Percentiles rank a stretch among this genome's conserved stretches.
These are phyloP conservation scores for Asbolus verrucosus DNA, from an alignment of 1,140 invertebrate genomes.

Conservation along the genomic window DNA sequence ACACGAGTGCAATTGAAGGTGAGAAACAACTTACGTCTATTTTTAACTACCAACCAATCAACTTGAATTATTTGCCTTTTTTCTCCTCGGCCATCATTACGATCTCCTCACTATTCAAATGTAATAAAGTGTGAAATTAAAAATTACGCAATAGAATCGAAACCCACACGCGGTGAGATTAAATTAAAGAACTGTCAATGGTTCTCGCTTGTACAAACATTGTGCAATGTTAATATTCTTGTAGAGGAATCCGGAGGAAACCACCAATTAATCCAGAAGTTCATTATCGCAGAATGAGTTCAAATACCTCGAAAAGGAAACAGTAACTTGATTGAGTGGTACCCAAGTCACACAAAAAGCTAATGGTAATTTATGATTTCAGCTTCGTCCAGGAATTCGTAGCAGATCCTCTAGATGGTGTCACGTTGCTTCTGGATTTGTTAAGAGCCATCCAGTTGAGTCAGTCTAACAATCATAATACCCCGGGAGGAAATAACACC, in stretches of 20 bases:
- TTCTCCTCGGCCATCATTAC: too few relatives aligned
- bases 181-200: too few relatives aligned
- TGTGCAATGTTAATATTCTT: too few relatives aligned
- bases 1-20: too few relatives aligned
- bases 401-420: conserved; percentile 84
- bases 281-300: background rate
- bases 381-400: conserved; percentile 93
- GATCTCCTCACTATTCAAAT: too few relatives aligned
- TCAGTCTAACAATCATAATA: conserved; percentile 67
- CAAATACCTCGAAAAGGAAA: background rate
- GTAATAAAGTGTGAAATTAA: background rate
- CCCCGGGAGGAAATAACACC: conserved; percentile 63
- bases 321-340: background rate
- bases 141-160: conserved; percentile 8
- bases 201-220: too few relatives aligned
- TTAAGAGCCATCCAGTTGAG: conserved; percentile 85
- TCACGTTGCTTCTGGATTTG: conserved; percentile 82
- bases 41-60: too few relatives aligned
- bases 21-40: too few relatives aligned
- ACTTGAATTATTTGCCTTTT: too few relatives aligned
- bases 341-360: background rate
- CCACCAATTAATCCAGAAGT: too few relatives aligned
- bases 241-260: too few relatives aligned
- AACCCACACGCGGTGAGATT: conserved; percentile 10
- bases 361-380: conserved; percentile 53